These are phyloP conservation scores for Pyxicephalus adspersus DNA, from an alignment of 2,113 vertebrate genomes.

Conservation along the genomic window DNA sequence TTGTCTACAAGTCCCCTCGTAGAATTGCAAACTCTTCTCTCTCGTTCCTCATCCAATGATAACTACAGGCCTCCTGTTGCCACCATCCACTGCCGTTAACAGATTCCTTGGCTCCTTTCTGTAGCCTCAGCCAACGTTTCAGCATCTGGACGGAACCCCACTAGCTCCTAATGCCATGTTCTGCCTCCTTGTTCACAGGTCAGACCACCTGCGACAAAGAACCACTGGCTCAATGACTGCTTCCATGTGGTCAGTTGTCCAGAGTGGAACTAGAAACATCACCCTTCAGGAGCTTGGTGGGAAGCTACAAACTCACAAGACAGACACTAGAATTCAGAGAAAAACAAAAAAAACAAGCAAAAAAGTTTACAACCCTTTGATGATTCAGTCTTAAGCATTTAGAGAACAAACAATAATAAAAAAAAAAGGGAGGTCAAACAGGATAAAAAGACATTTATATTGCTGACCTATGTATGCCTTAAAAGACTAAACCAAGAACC, in stretches of 20 bases:
- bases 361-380: neutral
- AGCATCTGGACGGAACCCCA: neutral
- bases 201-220: neutral
- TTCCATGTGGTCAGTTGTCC: slow-evolving; percentile 1
- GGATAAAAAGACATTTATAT: no score
- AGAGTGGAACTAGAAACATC: neutral
- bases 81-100: neutral
- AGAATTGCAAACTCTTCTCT: neutral
- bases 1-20: no score
- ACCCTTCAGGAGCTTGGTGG: slow-evolving; percentile 3
- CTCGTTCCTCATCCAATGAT: slow-evolving; percentile 7
- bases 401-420: neutral
- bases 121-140: neutral
- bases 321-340: slow-evolving; percentile 32
- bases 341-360: neutral
- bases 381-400: neutral
- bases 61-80: neutral
- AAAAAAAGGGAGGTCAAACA: no score
- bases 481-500: no score
- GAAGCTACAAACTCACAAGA: slow-evolving; percentile 32
- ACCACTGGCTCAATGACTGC: neutral
- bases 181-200: slow-evolving; percentile 9
- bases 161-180: neutral
- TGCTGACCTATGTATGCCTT: no score
- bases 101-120: neutral